phyloP scores from a whole-genome alignment of 1,140 invertebrate species.

The Sycophila sp. region DNA sequence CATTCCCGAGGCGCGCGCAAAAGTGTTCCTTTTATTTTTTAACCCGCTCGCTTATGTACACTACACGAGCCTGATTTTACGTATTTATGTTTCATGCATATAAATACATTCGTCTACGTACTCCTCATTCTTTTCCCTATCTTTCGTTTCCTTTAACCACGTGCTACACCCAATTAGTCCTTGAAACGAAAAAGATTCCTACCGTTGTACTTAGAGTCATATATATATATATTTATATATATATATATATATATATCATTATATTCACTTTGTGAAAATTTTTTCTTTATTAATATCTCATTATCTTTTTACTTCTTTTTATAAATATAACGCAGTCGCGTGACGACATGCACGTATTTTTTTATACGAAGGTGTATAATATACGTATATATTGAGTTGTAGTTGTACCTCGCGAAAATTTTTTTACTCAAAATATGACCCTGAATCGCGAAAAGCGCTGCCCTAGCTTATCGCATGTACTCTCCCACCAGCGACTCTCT shows the following conservation, averaged over 20 bases:
- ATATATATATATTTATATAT: no score
- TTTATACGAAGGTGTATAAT: background rate
- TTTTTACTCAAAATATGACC: constrained; percentile 45
- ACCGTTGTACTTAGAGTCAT: constrained; percentile 49
- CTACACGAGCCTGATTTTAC: constrained; percentile 19
- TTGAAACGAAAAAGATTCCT: no score
- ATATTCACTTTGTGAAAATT: constrained; percentile 43
- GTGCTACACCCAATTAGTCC: background rate
- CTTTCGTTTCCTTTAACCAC: background rate
- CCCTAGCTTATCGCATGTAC: no score
- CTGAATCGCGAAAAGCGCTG: constrained; percentile 43
- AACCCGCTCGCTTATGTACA: constrained; percentile 10
- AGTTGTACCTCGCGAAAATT: constrained; percentile 10
- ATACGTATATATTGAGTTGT: background rate
- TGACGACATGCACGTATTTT: background rate
- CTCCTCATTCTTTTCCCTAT: constrained; percentile 25
- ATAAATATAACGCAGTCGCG: constrained; percentile 6
- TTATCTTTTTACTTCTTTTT: background rate
- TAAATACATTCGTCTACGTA: constrained; percentile 20
- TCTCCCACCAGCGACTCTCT: no score
- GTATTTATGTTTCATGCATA: constrained; percentile 22
- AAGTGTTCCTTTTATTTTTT: background rate
- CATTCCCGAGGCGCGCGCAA: constrained; percentile 6
- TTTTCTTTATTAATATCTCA: background rate
- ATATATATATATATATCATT: no score